Evolutionary conservation across 53 echinoderm and acorn worm genomes (phyloP).

Genomic region (Holothuria leucospilota): DNA sequence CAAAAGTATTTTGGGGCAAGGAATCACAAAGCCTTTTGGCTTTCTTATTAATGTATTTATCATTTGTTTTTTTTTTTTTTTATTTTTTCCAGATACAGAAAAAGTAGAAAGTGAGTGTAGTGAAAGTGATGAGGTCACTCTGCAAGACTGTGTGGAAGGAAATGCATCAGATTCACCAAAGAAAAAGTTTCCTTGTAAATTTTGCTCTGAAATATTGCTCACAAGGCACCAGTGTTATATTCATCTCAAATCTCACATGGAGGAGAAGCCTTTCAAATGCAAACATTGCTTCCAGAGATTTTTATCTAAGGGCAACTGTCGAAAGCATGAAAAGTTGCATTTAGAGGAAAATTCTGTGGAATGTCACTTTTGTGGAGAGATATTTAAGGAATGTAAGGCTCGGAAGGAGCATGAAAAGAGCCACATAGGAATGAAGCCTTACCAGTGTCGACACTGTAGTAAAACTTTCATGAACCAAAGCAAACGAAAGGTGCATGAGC

Average conservation of each 20-base stretch:
- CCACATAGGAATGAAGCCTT: neutral
- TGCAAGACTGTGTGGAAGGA: too few species aligned
- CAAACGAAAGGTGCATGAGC: constrained; percentile 32
- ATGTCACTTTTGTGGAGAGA: constrained; percentile 26
- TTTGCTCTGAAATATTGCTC: neutral
- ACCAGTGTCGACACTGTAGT: constrained; percentile 1
- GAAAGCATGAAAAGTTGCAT: constrained; percentile 11
- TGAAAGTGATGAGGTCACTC: too few species aligned
- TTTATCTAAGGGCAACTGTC: neutral
- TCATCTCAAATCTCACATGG: neutral
- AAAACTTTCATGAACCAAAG: constrained; percentile 1
- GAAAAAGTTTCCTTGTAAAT: neutral
- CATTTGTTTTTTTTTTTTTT: too few species aligned
- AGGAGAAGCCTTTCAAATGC: constrained; percentile 19
- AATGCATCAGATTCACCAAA: too few species aligned
- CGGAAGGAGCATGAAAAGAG: neutral
- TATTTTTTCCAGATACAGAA: too few species aligned
- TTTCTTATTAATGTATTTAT: too few species aligned
- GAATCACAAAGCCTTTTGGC: too few species aligned
- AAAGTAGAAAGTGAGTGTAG: too few species aligned
- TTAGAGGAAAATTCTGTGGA: neutral
- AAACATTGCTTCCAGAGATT: constrained; percentile 17
- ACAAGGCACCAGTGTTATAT: neutral
- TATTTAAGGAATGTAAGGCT: neutral
- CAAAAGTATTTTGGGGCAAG: too few species aligned